phyloP scores from a whole-genome alignment of 2,888 invertebrate genomes.

The Leptinotarsa tumamoca region DNA sequence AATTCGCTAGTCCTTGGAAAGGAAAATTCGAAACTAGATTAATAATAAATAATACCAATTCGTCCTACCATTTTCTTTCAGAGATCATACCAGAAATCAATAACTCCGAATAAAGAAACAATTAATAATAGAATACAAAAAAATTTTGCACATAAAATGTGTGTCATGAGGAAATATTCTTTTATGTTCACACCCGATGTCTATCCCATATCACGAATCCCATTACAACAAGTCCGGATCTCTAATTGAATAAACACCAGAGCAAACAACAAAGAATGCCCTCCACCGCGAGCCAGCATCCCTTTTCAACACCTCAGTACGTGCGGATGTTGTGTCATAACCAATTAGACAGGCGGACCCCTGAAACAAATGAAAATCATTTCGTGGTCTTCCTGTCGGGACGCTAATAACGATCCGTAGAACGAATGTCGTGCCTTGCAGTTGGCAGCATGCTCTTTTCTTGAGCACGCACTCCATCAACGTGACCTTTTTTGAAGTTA shows the following conservation, averaged over 20 bases:
- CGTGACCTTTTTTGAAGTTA: constrained; percentile 20
- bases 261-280: constrained; percentile 4
- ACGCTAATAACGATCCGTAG: constrained; percentile 4
- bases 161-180: neutral
- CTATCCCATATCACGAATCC: neutral
- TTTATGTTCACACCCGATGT: neutral
- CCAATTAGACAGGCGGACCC: constrained; percentile 1
- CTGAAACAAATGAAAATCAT: constrained; percentile 10
- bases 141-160: too few species aligned
- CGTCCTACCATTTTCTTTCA: too few species aligned
- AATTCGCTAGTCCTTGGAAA: too few species aligned
- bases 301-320: neutral
- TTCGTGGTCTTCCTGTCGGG: neutral
- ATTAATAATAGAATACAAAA: too few species aligned
- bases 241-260: neutral
- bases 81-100: too few species aligned
- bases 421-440: constrained; percentile 2
- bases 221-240: neutral
- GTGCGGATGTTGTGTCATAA: neutral
- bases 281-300: neutral
- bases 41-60: too few species aligned
- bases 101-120: too few species aligned
- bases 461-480: constrained; percentile 14
- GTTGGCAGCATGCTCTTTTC: constrained; percentile 20
- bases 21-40: too few species aligned